Percentiles rank a stretch among this genome's conserved stretches.
Evolutionary conservation across 1,140 invertebrate species (phyloP).

Genomic region (Macrocentrus cingulum): DNA sequence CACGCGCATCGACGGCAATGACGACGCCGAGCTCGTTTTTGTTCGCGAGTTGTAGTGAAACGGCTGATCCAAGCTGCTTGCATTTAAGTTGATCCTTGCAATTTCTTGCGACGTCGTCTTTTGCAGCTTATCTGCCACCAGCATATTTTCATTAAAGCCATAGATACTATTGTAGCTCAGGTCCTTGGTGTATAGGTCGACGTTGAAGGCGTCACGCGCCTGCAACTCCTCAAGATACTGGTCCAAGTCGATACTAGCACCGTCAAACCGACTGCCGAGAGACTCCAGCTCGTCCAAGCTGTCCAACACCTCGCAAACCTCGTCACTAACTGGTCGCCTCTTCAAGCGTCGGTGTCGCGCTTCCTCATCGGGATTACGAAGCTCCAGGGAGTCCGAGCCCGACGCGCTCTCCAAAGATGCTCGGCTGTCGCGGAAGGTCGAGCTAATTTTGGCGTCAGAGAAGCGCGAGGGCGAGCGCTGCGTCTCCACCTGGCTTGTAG

Average conservation of each 20-base stretch:
- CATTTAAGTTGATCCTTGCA: slow-evolving; percentile 26
- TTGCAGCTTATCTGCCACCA: slow-evolving; percentile 44
- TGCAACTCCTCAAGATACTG: slow-evolving; percentile 68
- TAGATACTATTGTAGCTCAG: slow-evolving; percentile 50
- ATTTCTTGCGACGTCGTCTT: slow-evolving; percentile 42
- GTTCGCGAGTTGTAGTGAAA: slow-evolving; percentile 37
- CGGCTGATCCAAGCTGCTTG: slow-evolving; percentile 36
- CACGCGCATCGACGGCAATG: slow-evolving; percentile 53
- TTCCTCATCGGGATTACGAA: slow-evolving; percentile 63
- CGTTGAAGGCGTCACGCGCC: slow-evolving; percentile 55
- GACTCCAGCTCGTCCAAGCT: slow-evolving; percentile 64
- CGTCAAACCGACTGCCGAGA: slow-evolving; percentile 62
- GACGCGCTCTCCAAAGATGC: slow-evolving; percentile 47
- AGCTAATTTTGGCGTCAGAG: slow-evolving; percentile 41
- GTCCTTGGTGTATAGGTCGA: slow-evolving; percentile 50
- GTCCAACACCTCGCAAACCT: slow-evolving; percentile 56
- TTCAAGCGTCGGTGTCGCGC: slow-evolving; percentile 63
- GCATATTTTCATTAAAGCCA: slow-evolving; percentile 47
- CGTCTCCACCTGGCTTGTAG: slow-evolving; percentile 39
- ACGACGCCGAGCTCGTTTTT: slow-evolving; percentile 52
- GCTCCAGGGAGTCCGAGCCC: slow-evolving; percentile 56
- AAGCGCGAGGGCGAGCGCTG: slow-evolving; percentile 41
- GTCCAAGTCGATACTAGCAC: slow-evolving; percentile 65
- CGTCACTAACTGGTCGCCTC: slow-evolving; percentile 70
- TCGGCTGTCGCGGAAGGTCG: slow-evolving; percentile 46